Percentiles rank a stretch among this genome's conserved stretches.
phyloP scores from a whole-genome alignment of 2,888 invertebrate species.

The Xestia sexstrigata region DNA sequence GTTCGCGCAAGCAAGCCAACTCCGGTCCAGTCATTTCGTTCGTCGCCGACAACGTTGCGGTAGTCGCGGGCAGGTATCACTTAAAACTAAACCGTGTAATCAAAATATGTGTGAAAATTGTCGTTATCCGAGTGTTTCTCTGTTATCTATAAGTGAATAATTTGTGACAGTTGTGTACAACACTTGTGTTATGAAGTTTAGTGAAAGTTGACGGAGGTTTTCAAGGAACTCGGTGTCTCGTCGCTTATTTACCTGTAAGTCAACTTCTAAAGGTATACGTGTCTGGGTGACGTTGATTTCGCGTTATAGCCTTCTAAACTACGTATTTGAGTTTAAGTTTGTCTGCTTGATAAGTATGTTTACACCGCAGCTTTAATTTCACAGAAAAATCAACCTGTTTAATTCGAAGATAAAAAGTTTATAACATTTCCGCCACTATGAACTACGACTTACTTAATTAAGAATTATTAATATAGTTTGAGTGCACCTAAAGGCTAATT shows the following conservation, averaged over 20 bases:
- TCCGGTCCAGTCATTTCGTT: slow-evolving; percentile 84
- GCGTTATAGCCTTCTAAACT: slow-evolving; percentile 66
- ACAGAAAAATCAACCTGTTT: slow-evolving; percentile 3
- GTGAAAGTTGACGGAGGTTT: slow-evolving; percentile 85
- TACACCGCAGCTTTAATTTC: neutral
- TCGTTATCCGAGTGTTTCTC: slow-evolving; percentile 81
- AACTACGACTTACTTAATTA: neutral
- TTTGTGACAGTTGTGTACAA: slow-evolving; percentile 82
- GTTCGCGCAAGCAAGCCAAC: slow-evolving; percentile 83
- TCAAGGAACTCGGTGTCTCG: slow-evolving; percentile 83
- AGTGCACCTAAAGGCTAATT: slow-evolving; percentile 15
- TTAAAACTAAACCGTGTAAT: slow-evolving; percentile 75
- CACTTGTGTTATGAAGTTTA: slow-evolving; percentile 88
- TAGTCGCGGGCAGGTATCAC: slow-evolving; percentile 74
- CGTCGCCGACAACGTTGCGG: slow-evolving; percentile 79
- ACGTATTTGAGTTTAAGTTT: slow-evolving; percentile 38
- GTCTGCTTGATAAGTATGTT: neutral
- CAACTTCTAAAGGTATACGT: slow-evolving; percentile 81
- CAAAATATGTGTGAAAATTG: slow-evolving; percentile 88
- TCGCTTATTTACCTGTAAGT: slow-evolving; percentile 86
- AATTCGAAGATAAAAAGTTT: neutral
- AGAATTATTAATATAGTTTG: neutral
- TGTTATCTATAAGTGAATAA: slow-evolving; percentile 82
- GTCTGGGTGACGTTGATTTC: slow-evolving; percentile 85
- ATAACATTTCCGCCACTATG: neutral